Base-by-base conservation (phyloP, 1,140 invertebrate species). In the Cyclina sinensis region DNA sequence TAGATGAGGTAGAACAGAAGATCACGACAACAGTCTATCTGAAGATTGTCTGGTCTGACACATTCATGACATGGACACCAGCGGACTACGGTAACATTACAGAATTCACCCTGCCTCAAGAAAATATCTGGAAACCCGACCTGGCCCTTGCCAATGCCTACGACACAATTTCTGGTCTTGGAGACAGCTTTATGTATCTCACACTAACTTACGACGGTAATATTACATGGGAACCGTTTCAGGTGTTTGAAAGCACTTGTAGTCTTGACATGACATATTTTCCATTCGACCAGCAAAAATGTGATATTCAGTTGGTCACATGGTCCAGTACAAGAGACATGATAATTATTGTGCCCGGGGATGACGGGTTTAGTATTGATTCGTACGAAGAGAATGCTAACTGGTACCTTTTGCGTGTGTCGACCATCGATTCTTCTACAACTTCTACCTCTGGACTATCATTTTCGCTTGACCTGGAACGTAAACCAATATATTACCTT, bases 281-380 rank as follows among this genome's bases (percentile, higher is more conserved):
- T 97, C 97, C 97, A 0, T 97, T 97, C 84, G 97, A 98, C 92
- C 94, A 94, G 21, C 97, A 98, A 92, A 95, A 92, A 0, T 98
- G 97, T 92, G 93, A 91, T 4, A 89, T 98, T 2, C 87, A 87
- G 27, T 68, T 92, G 24, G 90, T 84, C 43, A 91, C 94, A 32
- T 93, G 91, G 90, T 88, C 86, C 21, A 88, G 78, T 35, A 80
- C 57, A 14, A 82, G 27, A n/a, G 68, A 70, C 9, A 70, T 81
- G 65, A 76, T 76, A 2, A 70, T 32, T 11, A 74, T 82, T 32
- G 62, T 73, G n/a, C 21, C 59, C 9, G 79, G 79, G n/a, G 16
- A 1, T 24, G 59, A 70, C n/a, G 78, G 86, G 16, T 54, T 88
- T 11, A 43, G 39, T 70, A 82, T 32, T n/a, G 37, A 51, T n/a